These are phyloP conservation scores for Mus minutoides DNA, from an alignment of 2,797 vertebrate species.

Conservation along the genomic window DNA sequence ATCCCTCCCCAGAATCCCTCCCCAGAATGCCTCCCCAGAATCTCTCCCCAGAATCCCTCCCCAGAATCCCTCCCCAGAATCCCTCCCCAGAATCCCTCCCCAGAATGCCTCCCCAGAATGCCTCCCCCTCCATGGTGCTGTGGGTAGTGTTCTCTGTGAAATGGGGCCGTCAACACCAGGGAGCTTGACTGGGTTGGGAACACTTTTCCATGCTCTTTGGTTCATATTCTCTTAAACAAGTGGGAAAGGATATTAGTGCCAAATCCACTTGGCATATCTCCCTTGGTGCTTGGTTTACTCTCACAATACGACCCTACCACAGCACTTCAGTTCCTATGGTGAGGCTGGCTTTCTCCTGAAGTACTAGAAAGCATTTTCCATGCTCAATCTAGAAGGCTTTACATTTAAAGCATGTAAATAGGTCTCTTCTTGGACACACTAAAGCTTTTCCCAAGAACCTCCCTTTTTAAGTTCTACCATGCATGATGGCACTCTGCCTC, in stretches of 20 bases:
- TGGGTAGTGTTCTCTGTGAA: not conserved
- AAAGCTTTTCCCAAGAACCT: not conserved
- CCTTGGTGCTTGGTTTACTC: not conserved
- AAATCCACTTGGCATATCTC: not conserved
- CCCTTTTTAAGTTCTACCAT: not conserved
- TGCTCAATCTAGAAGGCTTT: not conserved
- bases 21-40: no score
- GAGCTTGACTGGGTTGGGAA: not conserved
- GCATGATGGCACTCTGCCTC: not conserved
- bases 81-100: no score
- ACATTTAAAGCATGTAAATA: not conserved
- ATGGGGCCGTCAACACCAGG: not conserved
- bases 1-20: no score
- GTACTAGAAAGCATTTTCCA: not conserved
- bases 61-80: no score
- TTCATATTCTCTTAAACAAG: not conserved
- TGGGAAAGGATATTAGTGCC: not conserved
- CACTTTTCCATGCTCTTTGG: not conserved
- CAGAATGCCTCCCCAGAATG: no score
- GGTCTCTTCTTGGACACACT: not conserved
- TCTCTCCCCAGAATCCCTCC: no score
- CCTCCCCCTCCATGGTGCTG: not conserved
- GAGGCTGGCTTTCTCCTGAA: not conserved
- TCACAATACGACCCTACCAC: not conserved
- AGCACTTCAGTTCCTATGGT: not conserved